Base-by-base conservation (phyloP, 2,113 vertebrate species). In the Catharus fuscescens region DNA sequence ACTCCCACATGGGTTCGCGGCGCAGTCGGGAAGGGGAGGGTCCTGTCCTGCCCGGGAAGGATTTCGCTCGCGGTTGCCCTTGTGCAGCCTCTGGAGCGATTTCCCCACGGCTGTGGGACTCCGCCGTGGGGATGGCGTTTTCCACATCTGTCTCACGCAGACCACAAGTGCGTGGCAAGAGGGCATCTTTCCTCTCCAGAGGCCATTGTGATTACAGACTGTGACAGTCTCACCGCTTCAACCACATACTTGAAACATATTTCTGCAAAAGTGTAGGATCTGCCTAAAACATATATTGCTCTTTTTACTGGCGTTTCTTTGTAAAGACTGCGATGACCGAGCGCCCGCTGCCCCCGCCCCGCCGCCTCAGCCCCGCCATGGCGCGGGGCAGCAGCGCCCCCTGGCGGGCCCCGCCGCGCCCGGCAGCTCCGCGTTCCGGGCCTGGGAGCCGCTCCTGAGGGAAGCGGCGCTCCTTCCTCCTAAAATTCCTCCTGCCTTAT, bases 1-100 rank as follows among this genome's bases (percentile, higher is more conserved):
- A 16, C 14, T 25, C 34, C 24, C 5, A 0, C 1, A 0, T 0
- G 52, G 31, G 9, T 12, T 12, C 1, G 21, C 2, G 1, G 1
- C 4, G 48, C 1, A 1, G 18, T 0, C 0, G 6, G 47, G 36
- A 38, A 21, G 17, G 12, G 24, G 20, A 50, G 53, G 26, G 36
- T 18, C 8, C 8, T 14, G 20, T 48, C 18, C 34, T 59, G 2
- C 44, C 20, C 18, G 1, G 15, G 32, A 12, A 3, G 53, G 29
- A 16, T 69, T 53, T 65, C 8, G 6, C 53, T 38, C 2, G 3
- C 5, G 5, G 2, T 8, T 47, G 38, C 32, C 45, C 42, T n/a
- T 20, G 21, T 8, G 50, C 56, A 78, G 48, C 44, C 50, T 13
- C 56, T 38, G 48, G 10, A 34, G 38, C 14, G 12, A 10, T 2